These are phyloP conservation scores for Ceramica pisi DNA, from an alignment of 2,888 invertebrate genomes.

Conservation along the genomic window DNA sequence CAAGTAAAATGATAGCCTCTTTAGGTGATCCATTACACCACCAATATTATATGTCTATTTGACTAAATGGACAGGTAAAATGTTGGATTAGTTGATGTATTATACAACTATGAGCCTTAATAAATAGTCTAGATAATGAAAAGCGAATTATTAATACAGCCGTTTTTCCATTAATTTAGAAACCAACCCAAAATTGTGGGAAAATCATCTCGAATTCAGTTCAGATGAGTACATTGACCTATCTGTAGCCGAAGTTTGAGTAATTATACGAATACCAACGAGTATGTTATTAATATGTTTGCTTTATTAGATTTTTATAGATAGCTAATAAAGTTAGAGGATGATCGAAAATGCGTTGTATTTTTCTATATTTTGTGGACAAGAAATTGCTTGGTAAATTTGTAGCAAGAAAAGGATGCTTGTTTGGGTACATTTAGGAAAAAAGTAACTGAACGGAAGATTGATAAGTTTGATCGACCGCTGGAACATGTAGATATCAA, in stretches of 20 bases:
- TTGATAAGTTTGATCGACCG: no score
- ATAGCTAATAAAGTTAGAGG: not conserved
- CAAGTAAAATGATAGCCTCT: conserved; percentile 5
- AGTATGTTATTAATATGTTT: conserved; percentile 26
- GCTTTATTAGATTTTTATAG: conserved; percentile 19
- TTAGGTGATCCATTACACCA: conserved; percentile 5
- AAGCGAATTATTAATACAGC: not conserved
- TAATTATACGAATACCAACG: conserved; percentile 25
- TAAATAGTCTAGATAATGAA: not conserved
- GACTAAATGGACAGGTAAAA: not conserved
- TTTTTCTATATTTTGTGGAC: not conserved
- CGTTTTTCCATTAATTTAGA: conserved; percentile 7
- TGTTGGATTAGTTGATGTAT: conserved; percentile 3
- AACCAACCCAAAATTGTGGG: not conserved
- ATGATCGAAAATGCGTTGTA: conserved; percentile 5
- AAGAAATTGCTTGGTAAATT: not conserved
- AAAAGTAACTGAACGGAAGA: not conserved
- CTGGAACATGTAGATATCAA: not conserved
- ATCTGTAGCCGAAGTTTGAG: not conserved
- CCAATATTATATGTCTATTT: not conserved
- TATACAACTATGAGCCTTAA: not conserved
- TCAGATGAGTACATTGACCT: conserved; percentile 23
- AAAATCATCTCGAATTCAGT: conserved; percentile 17
- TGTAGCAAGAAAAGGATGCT: not conserved
- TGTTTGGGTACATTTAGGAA: not conserved